Percentiles rank a stretch among this genome's conserved stretches.
Evolutionary conservation across 2,113 vertebrate genomes (phyloP).

Genomic region (Xiphophorus hellerii): DNA sequence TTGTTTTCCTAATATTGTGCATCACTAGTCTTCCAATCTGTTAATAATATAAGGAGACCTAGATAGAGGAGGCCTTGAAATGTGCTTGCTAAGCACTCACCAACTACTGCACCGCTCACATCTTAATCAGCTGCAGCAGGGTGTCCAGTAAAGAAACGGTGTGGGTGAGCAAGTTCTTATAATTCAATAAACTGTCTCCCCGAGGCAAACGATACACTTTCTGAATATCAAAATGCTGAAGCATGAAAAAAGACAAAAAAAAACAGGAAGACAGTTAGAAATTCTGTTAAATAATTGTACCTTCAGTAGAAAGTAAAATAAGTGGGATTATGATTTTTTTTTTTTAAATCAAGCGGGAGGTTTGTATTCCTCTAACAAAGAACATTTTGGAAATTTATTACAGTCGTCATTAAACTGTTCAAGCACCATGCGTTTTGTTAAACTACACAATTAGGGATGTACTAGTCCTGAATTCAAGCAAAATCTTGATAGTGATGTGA

Average conservation of each 20-base stretch:
- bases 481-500: background rate
- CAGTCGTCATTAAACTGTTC: background rate
- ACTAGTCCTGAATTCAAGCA: background rate
- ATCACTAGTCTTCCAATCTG: background rate
- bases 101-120: conserved; percentile 34
- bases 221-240: conserved; percentile 66
- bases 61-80: conserved; percentile 43
- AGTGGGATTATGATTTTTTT: too few relatives aligned
- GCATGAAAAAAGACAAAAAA: conserved; percentile 1
- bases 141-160: conserved; percentile 26
- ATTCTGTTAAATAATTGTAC: too few relatives aligned
- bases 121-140: conserved; percentile 32
- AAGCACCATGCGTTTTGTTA: background rate
- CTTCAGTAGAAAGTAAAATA: too few relatives aligned
- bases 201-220: conserved; percentile 50
- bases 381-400: too few relatives aligned
- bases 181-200: conserved; percentile 68
- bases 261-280: background rate
- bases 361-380: too few relatives aligned
- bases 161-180: conserved; percentile 47
- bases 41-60: background rate
- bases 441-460: background rate
- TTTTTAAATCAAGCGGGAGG: too few relatives aligned
- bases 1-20: background rate
- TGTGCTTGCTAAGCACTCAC: conserved; percentile 12